phyloP scores from a whole-genome alignment of 2,797 vertebrate genomes.

The Periparus ater region DNA sequence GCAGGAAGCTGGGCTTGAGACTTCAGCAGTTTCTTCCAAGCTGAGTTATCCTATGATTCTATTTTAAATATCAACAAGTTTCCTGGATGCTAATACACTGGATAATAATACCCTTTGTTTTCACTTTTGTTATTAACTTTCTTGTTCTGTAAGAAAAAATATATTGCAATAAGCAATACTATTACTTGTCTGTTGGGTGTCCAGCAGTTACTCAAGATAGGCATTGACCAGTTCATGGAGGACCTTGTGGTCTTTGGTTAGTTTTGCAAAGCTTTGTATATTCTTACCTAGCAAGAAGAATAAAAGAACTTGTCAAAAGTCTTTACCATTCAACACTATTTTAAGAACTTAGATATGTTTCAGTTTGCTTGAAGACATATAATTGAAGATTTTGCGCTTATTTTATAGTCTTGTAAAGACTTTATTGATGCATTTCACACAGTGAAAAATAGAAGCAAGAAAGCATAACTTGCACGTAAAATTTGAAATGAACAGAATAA shows the following conservation, averaged over 20 bases:
- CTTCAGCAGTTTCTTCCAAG: background rate
- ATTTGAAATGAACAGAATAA: conserved; percentile 12
- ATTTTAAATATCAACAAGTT: background rate
- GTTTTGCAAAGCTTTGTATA: background rate
- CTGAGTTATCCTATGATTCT: background rate
- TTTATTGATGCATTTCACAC: background rate
- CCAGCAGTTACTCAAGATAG: background rate
- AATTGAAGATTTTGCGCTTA: background rate
- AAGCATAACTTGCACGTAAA: background rate
- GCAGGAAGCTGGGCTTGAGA: background rate
- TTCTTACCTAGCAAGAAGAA: background rate
- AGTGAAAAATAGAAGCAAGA: background rate
- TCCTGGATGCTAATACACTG: background rate
- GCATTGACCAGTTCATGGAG: background rate
- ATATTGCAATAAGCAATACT: background rate
- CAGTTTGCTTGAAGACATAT: background rate
- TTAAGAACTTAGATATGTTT: background rate
- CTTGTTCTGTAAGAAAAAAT: background rate
- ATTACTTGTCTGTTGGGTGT: background rate
- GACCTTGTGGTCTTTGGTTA: background rate
- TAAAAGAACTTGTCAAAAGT: background rate
- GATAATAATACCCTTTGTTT: background rate
- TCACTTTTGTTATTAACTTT: background rate
- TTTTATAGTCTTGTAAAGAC: background rate
- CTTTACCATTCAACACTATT: background rate